A percentile compares a stretch with the other conserved stretches of the same genome.
phyloP scores from a whole-genome alignment of 2,797 vertebrate genomes.

The Sebastes oblongus region DNA sequence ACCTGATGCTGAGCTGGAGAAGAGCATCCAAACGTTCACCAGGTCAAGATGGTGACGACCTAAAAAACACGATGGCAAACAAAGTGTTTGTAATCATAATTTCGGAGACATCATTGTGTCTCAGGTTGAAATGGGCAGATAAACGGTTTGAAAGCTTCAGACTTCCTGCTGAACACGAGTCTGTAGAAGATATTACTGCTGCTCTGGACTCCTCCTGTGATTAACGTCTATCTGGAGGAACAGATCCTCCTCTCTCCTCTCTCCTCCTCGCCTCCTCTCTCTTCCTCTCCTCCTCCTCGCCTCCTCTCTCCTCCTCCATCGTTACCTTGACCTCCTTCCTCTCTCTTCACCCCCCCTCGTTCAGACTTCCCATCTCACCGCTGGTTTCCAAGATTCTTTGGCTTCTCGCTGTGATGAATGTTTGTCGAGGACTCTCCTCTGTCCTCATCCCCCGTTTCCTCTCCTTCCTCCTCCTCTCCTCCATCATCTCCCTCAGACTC shows the following conservation, averaged over 20 bases:
- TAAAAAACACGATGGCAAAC: too few species aligned
- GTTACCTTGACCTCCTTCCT: conserved; percentile 41
- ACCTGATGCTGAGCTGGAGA: neutral
- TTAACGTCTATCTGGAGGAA: conserved; percentile 40
- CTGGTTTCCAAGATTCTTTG: conserved; percentile 22
- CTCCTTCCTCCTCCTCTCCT: neutral
- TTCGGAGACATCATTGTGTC: too few species aligned
- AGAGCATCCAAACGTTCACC: neutral
- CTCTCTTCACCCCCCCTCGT: neutral
- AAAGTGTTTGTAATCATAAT: too few species aligned
- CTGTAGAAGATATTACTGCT: conserved; percentile 46
- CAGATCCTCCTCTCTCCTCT: neutral
- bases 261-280: too few species aligned
- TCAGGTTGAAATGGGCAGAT: too few species aligned
- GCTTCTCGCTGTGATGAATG: conserved; percentile 35
- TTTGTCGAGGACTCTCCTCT: conserved; percentile 8
- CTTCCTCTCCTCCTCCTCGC: neutral
- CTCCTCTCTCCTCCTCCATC: conserved; percentile 5
- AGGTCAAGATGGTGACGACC: too few species aligned
- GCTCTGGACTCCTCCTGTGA: conserved; percentile 23
- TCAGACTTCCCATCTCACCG: neutral
- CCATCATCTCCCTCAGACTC: neutral
- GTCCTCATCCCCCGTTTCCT: conserved; percentile 2
- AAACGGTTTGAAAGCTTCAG: neutral
- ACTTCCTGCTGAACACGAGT: conserved; percentile 19